Evolutionary conservation across 2,888 invertebrate genomes (phyloP).

Genomic region (Euzophera pinguis): DNA sequence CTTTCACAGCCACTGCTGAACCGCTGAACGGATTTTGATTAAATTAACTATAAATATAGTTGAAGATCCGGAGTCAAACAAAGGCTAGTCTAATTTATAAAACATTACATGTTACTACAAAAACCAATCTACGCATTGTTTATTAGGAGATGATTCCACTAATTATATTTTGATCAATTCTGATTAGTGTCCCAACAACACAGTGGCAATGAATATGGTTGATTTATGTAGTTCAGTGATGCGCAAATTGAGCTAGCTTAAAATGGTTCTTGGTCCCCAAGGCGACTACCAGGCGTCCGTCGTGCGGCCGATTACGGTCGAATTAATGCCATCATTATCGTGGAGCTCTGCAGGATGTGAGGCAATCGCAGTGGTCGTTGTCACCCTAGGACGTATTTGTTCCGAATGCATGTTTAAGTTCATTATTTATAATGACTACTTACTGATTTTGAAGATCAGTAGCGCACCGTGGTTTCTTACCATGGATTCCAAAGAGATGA

Average conservation of each 20-base stretch:
- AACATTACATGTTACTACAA: too few relatives aligned
- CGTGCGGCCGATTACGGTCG: slow-evolving; percentile 71
- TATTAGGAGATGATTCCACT: too few relatives aligned
- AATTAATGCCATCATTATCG: slow-evolving; percentile 76
- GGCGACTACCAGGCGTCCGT: slow-evolving; percentile 69
- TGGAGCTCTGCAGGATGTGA: slow-evolving; percentile 37
- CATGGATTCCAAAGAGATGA: too few relatives aligned
- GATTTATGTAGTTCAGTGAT: slow-evolving; percentile 69
- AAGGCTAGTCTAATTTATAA: too few relatives aligned
- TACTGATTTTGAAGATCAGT: background rate
- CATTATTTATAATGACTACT: background rate
- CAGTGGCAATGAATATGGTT: slow-evolving; percentile 54
- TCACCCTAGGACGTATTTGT: slow-evolving; percentile 45
- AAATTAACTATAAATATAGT: too few relatives aligned
- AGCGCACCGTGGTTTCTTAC: too few relatives aligned
- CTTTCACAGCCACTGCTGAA: too few relatives aligned
- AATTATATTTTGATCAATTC: background rate
- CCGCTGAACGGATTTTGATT: too few relatives aligned
- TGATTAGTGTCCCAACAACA: slow-evolving; percentile 40
- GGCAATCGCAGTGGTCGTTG: slow-evolving; percentile 55
- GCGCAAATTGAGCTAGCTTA: slow-evolving; percentile 68
- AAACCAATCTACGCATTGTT: too few relatives aligned
- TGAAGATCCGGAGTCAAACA: too few relatives aligned
- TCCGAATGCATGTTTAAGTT: background rate
- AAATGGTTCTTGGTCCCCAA: slow-evolving; percentile 70